These are phyloP conservation scores for Microctonus brassicae DNA, from an alignment of 2,888 invertebrate genomes.

Conservation along the genomic window DNA sequence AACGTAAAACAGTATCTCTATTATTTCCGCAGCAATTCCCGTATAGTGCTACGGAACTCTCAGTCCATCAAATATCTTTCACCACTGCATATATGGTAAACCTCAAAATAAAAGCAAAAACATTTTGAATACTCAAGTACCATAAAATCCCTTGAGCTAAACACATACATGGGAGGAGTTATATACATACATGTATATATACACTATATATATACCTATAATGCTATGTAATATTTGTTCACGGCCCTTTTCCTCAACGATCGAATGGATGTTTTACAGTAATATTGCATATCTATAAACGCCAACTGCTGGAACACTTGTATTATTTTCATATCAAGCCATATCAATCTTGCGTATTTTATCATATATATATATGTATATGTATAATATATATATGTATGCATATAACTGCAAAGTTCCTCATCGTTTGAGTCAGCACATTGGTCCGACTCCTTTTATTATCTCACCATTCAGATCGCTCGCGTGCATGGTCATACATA, in stretches of 20 bases:
- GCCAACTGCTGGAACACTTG: background rate
- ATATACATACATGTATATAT: background rate
- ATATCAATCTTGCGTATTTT: background rate
- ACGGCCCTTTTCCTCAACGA: background rate
- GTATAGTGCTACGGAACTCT: background rate
- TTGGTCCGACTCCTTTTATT: conserved; percentile 28
- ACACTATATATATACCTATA: background rate
- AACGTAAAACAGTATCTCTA: conserved; percentile 13
- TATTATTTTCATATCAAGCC: background rate
- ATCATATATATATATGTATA: too few species aligned
- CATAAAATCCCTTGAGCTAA: background rate
- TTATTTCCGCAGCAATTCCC: conserved; percentile 20
- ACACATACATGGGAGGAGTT: too few species aligned
- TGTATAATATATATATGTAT: background rate
- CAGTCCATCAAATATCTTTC: background rate
- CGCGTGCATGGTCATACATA: conserved; percentile 26
- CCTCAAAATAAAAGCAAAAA: background rate
- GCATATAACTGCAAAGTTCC: background rate
- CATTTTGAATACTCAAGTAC: background rate
- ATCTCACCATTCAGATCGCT: conserved; percentile 28
- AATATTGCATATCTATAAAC: background rate
- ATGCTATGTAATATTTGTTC: background rate
- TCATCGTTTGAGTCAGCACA: conserved; percentile 21
- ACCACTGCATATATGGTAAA: background rate
- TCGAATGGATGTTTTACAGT: background rate